Conservation (phyloP, 2,113 vertebrate genomes). For the Pitta sordida region DNA sequence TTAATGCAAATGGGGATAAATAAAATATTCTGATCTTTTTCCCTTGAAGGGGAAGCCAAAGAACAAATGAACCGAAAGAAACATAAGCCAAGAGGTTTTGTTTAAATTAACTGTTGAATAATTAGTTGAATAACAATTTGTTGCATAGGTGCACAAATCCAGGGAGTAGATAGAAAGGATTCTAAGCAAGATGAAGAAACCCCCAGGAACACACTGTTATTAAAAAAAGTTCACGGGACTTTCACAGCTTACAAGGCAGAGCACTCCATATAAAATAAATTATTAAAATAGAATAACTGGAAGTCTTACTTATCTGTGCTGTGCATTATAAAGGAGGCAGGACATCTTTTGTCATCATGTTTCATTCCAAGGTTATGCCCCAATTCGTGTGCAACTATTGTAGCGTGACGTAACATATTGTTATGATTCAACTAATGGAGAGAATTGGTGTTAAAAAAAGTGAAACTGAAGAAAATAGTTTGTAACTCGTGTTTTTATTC, state of each 20-base stretch:
- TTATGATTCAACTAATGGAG: constrained; percentile 55
- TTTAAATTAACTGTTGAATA: background rate
- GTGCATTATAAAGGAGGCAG: constrained; percentile 78
- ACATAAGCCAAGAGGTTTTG: background rate
- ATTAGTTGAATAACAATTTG: background rate
- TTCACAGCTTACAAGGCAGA: background rate
- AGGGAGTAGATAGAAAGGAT: background rate
- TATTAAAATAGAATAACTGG: background rate
- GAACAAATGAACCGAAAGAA: background rate
- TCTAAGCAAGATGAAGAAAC: background rate
- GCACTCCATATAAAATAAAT: background rate
- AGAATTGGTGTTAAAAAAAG: background rate
- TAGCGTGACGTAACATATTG: constrained; percentile 59
- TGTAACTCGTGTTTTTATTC: background rate
- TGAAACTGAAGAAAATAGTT: background rate
- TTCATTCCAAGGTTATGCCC: constrained; percentile 88
- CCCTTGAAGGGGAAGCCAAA: background rate
- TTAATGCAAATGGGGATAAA: background rate
- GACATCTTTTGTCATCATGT: constrained; percentile 72
- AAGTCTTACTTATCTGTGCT: constrained; percentile 68
- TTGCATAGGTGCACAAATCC: background rate
- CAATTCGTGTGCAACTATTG: constrained; percentile 85
- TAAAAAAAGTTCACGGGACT: background rate
- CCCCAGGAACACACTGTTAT: background rate
- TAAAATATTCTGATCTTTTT: background rate